These are phyloP conservation scores for Urophycis tenuis DNA, from an alignment of 2,797 vertebrate species.

Conservation along the genomic window DNA sequence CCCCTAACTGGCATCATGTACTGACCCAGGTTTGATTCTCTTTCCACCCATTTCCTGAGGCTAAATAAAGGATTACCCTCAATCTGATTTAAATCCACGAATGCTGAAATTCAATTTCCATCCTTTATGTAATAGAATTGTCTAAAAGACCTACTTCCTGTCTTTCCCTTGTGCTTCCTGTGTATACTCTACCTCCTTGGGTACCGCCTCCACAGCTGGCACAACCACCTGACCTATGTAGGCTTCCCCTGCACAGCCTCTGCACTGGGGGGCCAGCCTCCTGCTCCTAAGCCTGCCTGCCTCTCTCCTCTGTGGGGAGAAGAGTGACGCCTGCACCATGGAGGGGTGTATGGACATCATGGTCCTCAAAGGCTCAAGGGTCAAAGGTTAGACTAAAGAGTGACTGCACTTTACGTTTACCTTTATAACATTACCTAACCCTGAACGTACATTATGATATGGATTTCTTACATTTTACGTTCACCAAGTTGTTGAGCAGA, in stretches of 20 bases:
- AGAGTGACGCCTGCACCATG: conserved; percentile 19
- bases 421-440: too few species aligned
- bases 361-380: too few species aligned
- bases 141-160: neutral
- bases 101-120: neutral
- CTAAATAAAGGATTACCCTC: neutral
- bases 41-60: neutral
- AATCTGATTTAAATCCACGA: neutral
- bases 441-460: too few species aligned
- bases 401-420: too few species aligned
- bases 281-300: conserved; percentile 20
- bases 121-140: conserved; percentile 14
- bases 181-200: neutral
- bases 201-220: conserved; percentile 8
- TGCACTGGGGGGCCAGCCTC: conserved; percentile 17
- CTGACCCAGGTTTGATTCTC: neutral
- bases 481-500: too few species aligned
- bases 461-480: too few species aligned
- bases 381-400: too few species aligned
- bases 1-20: neutral
- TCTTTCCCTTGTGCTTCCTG: conserved; percentile 2
- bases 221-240: conserved; percentile 15
- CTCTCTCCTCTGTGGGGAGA: conserved; percentile 20
- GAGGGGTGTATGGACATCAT: conserved; percentile 4
- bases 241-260: conserved; percentile 31